Percentiles rank a stretch among this genome's conserved stretches.
phyloP scores from a whole-genome alignment of 2,113 vertebrate species.

The Dicrurus megarhynchus region DNA sequence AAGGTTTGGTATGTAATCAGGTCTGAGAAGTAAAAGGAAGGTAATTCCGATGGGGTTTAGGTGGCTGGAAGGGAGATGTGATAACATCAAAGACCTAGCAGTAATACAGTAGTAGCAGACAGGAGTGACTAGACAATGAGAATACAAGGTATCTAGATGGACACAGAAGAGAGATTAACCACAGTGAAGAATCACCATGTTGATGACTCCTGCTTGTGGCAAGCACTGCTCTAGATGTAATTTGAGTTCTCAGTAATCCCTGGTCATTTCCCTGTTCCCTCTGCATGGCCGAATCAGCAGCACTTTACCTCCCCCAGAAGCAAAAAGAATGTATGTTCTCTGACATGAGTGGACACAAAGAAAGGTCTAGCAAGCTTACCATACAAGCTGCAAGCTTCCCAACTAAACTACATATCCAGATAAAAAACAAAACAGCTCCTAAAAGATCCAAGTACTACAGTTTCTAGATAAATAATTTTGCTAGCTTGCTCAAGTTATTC shows the following conservation, averaged over 20 bases:
- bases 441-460: neutral
- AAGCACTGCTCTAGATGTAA: neutral
- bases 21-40: neutral
- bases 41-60: neutral
- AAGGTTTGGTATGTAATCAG: neutral
- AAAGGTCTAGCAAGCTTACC: neutral
- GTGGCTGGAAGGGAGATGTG: neutral
- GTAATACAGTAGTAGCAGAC: neutral
- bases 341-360: neutral
- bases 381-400: neutral
- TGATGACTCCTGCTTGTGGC: neutral
- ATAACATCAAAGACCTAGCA: neutral
- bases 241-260: neutral
- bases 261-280: neutral
- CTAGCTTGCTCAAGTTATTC: neutral
- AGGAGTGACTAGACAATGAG: neutral
- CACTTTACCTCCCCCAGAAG: neutral
- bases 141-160: neutral
- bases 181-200: neutral
- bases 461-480: neutral
- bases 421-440: neutral
- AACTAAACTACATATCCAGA: neutral
- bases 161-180: neutral
- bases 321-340: neutral
- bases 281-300: neutral